phyloP scores from a whole-genome alignment of 2,888 invertebrate species.

The Rhyacophila evoluta region DNA sequence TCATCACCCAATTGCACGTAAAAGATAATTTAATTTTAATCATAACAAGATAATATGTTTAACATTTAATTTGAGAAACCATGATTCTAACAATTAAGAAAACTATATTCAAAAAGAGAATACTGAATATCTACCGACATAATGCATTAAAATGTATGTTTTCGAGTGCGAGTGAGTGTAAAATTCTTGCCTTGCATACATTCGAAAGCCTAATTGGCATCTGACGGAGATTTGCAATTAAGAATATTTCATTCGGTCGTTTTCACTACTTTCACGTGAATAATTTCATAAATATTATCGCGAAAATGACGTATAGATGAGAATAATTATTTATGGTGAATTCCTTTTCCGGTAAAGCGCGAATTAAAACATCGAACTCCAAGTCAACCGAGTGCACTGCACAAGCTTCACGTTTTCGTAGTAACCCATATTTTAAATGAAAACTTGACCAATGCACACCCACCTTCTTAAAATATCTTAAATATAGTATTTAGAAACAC shows the following conservation, averaged over 20 bases:
- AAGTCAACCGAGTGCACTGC: no score
- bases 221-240: conserved; percentile 22
- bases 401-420: not conserved
- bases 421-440: not conserved
- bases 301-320: not conserved
- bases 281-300: not conserved
- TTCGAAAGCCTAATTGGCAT: conserved; percentile 11
- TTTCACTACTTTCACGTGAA: conserved; percentile 8
- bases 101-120: not conserved
- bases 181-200: not conserved
- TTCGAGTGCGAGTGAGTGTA: not conserved
- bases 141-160: not conserved
- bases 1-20: no score
- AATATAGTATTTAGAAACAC: not conserved
- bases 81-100: not conserved
- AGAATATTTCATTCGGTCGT: not conserved
- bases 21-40: no score
- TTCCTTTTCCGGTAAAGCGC: not conserved
- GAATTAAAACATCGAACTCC: not conserved
- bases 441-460: not conserved
- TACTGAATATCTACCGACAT: no score
- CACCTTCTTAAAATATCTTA: not conserved
- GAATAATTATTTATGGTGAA: not conserved
- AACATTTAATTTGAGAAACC: no score
- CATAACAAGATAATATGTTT: no score